Base-by-base conservation (phyloP, 2,113 vertebrate species). In the Lepus europaeus region DNA sequence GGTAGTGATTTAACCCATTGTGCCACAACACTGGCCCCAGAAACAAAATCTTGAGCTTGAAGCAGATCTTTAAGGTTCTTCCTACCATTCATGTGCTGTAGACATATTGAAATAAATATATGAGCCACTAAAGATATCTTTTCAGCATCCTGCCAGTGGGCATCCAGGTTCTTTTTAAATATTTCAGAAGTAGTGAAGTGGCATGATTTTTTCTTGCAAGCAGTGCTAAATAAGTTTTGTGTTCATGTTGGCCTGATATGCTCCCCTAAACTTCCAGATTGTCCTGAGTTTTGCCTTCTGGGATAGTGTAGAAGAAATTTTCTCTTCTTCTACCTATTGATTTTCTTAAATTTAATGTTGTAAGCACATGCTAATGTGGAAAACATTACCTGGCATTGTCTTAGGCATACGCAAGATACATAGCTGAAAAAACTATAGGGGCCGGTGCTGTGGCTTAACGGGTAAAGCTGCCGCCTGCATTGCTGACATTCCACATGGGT, bases 1-100 rank as follows among this genome's bases (percentile, higher is more conserved):
- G 56, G 17, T 59, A 20, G 56, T 59, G 56, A 59, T 14, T 59
- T 59, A 59, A 59, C 56, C 56, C 19, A 19, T 59, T 59, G 56
- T 59, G 56, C 13, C 56, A 59, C 56, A 59, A 19, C 56, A 17
- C 56, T 14, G 19, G 56, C 13, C 56, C 56, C 56, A 17, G 56
- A 19, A 59, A 59, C 33, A 81, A 68, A 95, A 64, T 91, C 69
- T 92, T 70, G 53, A 36, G 17, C 82, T 87, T 88, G 27, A 59
- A 83, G 20, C 64, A 89, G 53, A 36, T 89, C n/a, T 85, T 59
- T 82, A 81, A 93, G n/a, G 89, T 94, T 10, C 11, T 31, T 76
- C 89, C 22, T 31, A 31, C 56, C 9, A 33, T 90, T 80, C 73
- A 29, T 74, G 10, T 23, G 51, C 0, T 83, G 8, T 89, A 70